Evolutionary conservation across 2,113 vertebrate species (phyloP), one percentile per base, ranked within the genome.

Genomic region (Corvus hawaiiensis): DNA sequence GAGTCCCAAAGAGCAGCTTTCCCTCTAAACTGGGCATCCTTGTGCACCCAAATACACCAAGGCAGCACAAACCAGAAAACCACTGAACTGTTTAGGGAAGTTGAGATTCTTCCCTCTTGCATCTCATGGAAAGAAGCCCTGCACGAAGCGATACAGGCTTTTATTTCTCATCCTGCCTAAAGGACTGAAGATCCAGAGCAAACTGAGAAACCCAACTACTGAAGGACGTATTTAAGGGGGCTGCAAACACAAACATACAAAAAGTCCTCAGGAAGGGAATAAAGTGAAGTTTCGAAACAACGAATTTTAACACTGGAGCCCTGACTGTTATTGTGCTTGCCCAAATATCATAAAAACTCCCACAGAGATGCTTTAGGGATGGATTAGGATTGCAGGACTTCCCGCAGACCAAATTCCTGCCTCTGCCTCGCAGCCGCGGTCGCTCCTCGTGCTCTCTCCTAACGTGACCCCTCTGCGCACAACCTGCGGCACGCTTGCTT

Each of bases 101-200:
- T 0, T 5, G 32, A 59, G 76, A 56, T 37, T 28, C 62, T 39
- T 6, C 35, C 62, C 74, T 81, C 80, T 20, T 14, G 9, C 24
- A 48, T 23, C 52, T 39, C 54, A 61, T 71, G 39, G 7, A 33
- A 68, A 91, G 56, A 87, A 82, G 35, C 23, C 68, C 44, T 0
- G 0, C 62, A 56, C 11, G 1, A 73, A 68, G 37, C 3, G 0
- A 39, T 4, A 18, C 1, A 16, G 1, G 6, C 11, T 90, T 69
- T 81, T 27, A 28, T 39, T 68, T 71, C 91, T 67, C 76, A 41
- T 33, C 39, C 69, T 77, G 54, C 63, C 46, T 48, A 9, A 79
- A 89, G 48, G 16, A 33, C 24, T 44, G 17, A 26, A 49, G 68
- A 76, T 41, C 54, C 46, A 62, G 43, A 63, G 33, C 32, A 67